Conservation (phyloP, 1,140 invertebrate genomes). For the Caenorhabditis remanei region DNA sequence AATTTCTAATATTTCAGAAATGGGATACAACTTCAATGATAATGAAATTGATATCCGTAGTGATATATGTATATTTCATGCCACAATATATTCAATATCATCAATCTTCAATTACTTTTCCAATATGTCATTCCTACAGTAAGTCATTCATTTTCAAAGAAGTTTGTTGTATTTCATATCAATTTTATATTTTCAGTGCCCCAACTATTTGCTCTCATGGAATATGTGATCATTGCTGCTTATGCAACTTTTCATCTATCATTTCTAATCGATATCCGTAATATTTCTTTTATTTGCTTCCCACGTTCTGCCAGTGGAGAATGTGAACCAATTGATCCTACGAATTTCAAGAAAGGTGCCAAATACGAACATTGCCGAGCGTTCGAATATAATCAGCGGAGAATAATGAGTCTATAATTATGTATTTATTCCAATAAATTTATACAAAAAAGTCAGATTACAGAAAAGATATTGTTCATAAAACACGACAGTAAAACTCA, state of each 20-base stretch:
- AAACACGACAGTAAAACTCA: too few relatives aligned
- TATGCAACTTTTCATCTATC: constrained; percentile 70
- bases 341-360: constrained; percentile 70
- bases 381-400: constrained; percentile 67
- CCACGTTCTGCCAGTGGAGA: constrained; percentile 75
- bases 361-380: constrained; percentile 76
- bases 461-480: too few relatives aligned
- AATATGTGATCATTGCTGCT: constrained; percentile 71
- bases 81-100: constrained; percentile 55
- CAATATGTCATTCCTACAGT: constrained; percentile 56
- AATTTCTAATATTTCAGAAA: constrained; percentile 27
- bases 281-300: constrained; percentile 74
- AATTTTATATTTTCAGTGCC: constrained; percentile 63
- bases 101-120: constrained; percentile 52
- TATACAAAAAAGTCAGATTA: background rate
- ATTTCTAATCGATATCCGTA: constrained; percentile 72
- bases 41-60: constrained; percentile 42
- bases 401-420: constrained; percentile 11
- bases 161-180: too few relatives aligned
- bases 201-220: constrained; percentile 69
- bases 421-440: background rate
- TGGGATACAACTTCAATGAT: constrained; percentile 33
- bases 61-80: constrained; percentile 38
- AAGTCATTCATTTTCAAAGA: background rate
- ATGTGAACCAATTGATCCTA: constrained; percentile 74